Evolutionary conservation across 1,140 invertebrate species (phyloP), one percentile per base, ranked within the genome.

Genomic region (Caenorhabditis tropicalis): DNA sequence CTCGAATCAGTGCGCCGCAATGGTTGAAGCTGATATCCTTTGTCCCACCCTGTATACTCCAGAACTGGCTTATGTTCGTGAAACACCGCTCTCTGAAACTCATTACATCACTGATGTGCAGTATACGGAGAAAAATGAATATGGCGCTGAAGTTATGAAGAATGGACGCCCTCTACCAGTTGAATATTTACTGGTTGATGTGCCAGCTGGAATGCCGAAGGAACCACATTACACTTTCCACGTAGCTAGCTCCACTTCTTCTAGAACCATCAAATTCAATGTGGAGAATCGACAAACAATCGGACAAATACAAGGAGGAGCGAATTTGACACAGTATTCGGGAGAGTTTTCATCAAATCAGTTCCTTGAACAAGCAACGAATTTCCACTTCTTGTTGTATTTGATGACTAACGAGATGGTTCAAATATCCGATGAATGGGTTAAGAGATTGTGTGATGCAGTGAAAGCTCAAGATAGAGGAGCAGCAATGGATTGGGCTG

Each of bases 51-150:
- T 99, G 94, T 74, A 82, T 31, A 96, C 95, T 79, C 96, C 97
- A 51, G 97, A 99, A 92, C 93, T 99, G 60, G 98, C 95, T 74
- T 99, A 97, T 92, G 94, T 99, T 49, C 94, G 95, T 82, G 96
- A 99, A 92, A 97, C 96, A 19, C 89, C 90, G 19, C 58, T 88
- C 15, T 94, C 94, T 65, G 95, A 96, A 89, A 94, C 95, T 90
- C 96, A 98, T 92, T 99, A 97, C 93, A 97, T 99, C 89, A 98
- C 98, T 81, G 97, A 99, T 93, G 97, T 99, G 83, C 99, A 96
- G 92, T 99, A 97, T 92, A 98, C 97, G 95, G 95, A 96, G 91
- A 98, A 97, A 91, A 97, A 99, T 93, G 94, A 94, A 85, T 99
- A 99, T 93, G 96, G 96, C 29, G 99, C 98, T 93, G 96, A 99